Base-by-base conservation (phyloP, 2,113 vertebrate species). In the Astur gentilis region DNA sequence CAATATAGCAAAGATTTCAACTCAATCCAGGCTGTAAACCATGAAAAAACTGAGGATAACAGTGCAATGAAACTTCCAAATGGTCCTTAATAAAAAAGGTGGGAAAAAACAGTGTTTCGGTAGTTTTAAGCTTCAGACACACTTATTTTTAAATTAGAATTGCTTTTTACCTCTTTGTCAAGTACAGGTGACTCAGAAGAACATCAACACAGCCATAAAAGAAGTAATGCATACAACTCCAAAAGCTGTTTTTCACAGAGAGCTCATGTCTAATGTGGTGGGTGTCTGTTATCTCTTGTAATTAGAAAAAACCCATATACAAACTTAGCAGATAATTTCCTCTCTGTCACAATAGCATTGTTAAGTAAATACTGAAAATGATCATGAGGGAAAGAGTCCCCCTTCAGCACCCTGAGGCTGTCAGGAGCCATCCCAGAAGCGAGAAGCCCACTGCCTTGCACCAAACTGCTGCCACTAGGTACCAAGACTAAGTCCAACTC, bases 21-120 rank as follows among this genome's bases (percentile, higher is more conserved):
- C 34, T 42, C 58, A 72, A 19, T 62, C 25, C 40, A n/a, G 32
- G 12, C 65, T 66, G 12, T 57, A 93, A 65, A 52, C 58, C 19
- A 27, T 38, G 66, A 58, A 40, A 90, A 94, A 64, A 31, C 42
- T 47, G 60, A 62, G 5, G 40, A 70, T 61, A 92, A 77, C 9
- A 57, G 14, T 34, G 16, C 32, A 92, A 73, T 71, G 50, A 87
- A 89, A 75, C 12, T 75, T 87, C 42, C 10, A 91, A 95, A 87
- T 42, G 20, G 14, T 38, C 64, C 50, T 90, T 89, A 58, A 61
- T 11, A 31, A 42, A 80, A 87, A 21, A 85, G 20, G 29, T 36
- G n/a, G 10, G 1, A 4, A 49, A 90, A n/a, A 25, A 0, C 1
- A 17, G 5, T 16, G 6, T 80, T 95, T 81, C 3, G 0, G 22